These are phyloP conservation scores for Porites lutea DNA, from an alignment of 64 coral and sea anemone genomes.

Conservation along the genomic window DNA sequence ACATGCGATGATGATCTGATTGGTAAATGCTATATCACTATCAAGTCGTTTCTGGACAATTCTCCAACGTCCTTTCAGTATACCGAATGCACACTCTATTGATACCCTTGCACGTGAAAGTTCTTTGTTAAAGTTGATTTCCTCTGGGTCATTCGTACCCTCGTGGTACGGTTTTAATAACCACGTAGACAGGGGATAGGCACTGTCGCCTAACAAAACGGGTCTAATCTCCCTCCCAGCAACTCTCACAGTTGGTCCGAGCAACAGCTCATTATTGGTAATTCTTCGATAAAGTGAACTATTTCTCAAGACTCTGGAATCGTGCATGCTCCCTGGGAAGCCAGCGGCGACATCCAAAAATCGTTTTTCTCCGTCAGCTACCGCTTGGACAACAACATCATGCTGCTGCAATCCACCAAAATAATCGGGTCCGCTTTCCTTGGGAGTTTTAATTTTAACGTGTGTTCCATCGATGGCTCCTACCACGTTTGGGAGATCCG, in stretches of 20 bases:
- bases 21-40: neutral
- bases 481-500: too few species aligned
- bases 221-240: conserved; percentile 16
- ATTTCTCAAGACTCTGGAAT: conserved; percentile 52
- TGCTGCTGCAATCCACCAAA: too few species aligned
- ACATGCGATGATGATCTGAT: conserved; percentile 40
- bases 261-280: conserved; percentile 39
- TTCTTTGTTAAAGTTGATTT: conserved; percentile 49
- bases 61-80: too few species aligned
- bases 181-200: neutral
- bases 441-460: conserved; percentile 33
- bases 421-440: neutral
- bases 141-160: conserved; percentile 27
- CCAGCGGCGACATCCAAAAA: conserved; percentile 39
- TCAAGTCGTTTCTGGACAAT: too few species aligned
- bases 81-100: too few species aligned
- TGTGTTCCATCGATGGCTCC: conserved; percentile 26
- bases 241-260: conserved; percentile 24
- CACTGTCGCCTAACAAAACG: conserved; percentile 49
- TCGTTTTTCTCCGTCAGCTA: conserved; percentile 8
- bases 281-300: conserved; percentile 29
- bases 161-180: conserved; percentile 69
- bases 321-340: conserved; percentile 62
- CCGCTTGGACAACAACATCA: conserved; percentile 8
- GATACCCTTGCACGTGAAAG: too few species aligned